Conservation (phyloP, 2,797 vertebrate species). For the Mus caroli region DNA sequence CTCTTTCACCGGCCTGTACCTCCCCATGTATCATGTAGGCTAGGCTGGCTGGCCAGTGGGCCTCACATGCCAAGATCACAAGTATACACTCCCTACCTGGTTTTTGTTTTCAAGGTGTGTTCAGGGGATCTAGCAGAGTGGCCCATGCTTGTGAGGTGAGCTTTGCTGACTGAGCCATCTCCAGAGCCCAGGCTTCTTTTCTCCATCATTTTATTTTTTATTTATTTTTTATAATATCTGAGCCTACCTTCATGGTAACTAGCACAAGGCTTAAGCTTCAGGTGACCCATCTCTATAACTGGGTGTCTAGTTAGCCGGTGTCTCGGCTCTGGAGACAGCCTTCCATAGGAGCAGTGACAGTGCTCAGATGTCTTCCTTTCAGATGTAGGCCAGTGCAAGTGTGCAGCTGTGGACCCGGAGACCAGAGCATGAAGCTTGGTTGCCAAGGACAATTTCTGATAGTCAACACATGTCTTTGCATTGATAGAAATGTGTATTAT, state of each 20-base stretch:
- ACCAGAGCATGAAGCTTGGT: not conserved
- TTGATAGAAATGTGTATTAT: fast-evolving
- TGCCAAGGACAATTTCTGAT: not conserved
- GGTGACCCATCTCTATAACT: not conserved
- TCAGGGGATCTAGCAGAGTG: not conserved
- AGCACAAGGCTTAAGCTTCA: not conserved
- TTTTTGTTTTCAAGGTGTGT: not conserved
- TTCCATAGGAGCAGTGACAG: not conserved
- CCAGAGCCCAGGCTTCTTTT: not conserved
- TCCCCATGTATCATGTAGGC: not conserved
- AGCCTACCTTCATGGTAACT: not conserved
- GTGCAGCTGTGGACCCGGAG: not conserved
- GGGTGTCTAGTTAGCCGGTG: not conserved
- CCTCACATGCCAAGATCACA: not conserved
- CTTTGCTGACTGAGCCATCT: not conserved
- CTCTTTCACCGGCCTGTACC: not conserved
- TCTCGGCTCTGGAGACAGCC: not conserved
- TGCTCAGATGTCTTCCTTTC: not conserved
- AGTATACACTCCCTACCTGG: not conserved
- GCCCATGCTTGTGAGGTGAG: not conserved
- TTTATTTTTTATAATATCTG: no score
- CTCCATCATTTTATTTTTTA: not conserved
- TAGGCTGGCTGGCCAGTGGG: not conserved
- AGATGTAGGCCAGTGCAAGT: not conserved
- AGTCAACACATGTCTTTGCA: fast-evolving